Base-by-base conservation (phyloP, 2,113 vertebrate species). In the Tragelaphus buxtoni region DNA sequence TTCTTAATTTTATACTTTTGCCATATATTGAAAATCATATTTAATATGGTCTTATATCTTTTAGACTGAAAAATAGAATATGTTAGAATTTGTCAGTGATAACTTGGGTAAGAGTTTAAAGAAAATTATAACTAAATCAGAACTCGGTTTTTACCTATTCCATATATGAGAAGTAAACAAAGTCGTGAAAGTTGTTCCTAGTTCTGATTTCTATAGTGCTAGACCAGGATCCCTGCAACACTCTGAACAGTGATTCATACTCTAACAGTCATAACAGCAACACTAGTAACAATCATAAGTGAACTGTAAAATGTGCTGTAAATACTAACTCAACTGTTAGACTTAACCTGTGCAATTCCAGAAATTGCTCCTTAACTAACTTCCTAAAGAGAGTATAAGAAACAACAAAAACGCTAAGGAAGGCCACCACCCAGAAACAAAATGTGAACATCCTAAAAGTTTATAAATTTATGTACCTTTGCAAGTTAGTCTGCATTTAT, bases 1-100 rank as follows among this genome's bases (percentile, higher is more conserved):
- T 97, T 96, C 96, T 97, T 97, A 97, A 97, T 98, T 97, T 97
- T 92, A 96, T 2, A 95, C 82, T 90, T 97, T 91, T 92, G 94
- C 65, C 76, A 51, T 89, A 53, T 97, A 95, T 96, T 97, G 94
- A 96, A 95, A 97, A 97, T 80, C 96, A 96, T 49, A 69, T 47
- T 60, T 51, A 72, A 80, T 20, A 63, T 76, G 82, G 56, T 97
- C 53, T 65, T 96, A 81, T 13, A 97, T 98, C 91, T 76, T 53
- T 86, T 69, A 88, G 85, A 93, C 79, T 93, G 77, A 89, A 94
- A 97, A 95, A 58, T 28, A 76, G 88, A 82, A 17, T 88, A 65
- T 32, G 65, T 74, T 86, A 87, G 81, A 98, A 93, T 96, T 97
- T 90, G 82, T 85, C 90, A 97, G 77, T 83, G 13, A 95, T 97